Base-by-base conservation (phyloP, 2,888 invertebrate species). In the Bellardia bayeri region DNA sequence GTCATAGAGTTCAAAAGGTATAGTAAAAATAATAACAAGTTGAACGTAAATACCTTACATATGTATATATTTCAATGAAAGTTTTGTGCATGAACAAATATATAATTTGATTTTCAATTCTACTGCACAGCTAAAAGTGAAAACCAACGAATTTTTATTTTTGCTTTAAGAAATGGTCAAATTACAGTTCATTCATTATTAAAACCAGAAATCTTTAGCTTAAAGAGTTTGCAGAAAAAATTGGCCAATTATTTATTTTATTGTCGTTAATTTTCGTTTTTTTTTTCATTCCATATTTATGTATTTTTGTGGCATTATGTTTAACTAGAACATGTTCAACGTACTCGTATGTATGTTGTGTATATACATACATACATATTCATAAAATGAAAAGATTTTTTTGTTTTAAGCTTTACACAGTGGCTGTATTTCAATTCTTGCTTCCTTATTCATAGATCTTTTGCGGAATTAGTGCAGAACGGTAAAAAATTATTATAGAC, bases 1-100 rank as follows among this genome's bases (percentile, higher is more conserved):
- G 87, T 82, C 88, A 82, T 61, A 75, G 74, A 86, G 87, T 89
- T 89, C 88, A 82, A 79, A 89, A 89, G 90, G 90, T 90, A 89
- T 82, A 76, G 3, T 51, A 14, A n/a, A 51, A 23, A 69, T 56
- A 69, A 63, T 33, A 84, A 82, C 49, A 56, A 33, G 69, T 69
- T 30, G 9, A 64, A 56, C 51, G 40, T n/a, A 23, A 23, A 23
- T 23, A 23, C 23, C 23, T 23, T 23, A 23, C 23, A 23, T 23
- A 23, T 23, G 23, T 23, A 23, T 1, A 23, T 40, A 11, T 54
- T 76, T 13, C 45, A 69, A 76, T 75, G 66, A 84, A 64, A 78
- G 75, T 76, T 80, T 37, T 30, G 49, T 71, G n/a, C 42, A 81
- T 56, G 51, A 56, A 71, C 54, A 69, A 30, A 68, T 37, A n/a